These are phyloP conservation scores for Actinemys pallida DNA, from an alignment of 2,113 vertebrate species.

Conservation along the genomic window DNA sequence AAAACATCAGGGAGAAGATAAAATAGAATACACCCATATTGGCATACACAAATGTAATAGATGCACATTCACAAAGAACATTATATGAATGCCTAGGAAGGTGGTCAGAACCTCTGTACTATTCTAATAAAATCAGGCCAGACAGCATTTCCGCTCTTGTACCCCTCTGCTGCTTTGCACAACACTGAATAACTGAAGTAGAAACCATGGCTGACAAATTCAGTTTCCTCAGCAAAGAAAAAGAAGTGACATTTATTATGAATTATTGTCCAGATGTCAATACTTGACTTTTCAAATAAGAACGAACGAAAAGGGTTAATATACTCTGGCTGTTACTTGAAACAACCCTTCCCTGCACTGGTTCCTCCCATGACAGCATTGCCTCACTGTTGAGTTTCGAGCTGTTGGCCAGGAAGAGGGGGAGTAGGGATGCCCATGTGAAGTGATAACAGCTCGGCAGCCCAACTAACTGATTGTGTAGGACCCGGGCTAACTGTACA, in stretches of 20 bases:
- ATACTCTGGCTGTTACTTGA: background rate
- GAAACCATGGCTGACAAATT: background rate
- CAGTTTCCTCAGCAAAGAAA: background rate
- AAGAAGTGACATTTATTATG: background rate
- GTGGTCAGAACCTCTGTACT: rapidly evolving
- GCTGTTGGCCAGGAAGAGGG: background rate
- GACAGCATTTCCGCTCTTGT: rapidly evolving
- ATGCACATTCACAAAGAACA: rapidly evolving
- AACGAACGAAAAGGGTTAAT: background rate
- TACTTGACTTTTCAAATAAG: background rate
- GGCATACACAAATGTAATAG: rapidly evolving
- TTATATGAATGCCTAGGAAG: background rate
- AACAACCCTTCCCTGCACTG: background rate
- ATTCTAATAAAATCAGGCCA: rapidly evolving
- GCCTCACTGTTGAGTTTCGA: background rate
- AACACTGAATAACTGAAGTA: rapidly evolving
- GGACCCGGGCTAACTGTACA: background rate
- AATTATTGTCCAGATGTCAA: background rate
- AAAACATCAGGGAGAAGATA: background rate
- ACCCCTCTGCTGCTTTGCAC: background rate
- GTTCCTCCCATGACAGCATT: background rate
- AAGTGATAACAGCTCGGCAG: background rate
- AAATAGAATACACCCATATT: rapidly evolving
- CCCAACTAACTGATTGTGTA: background rate
- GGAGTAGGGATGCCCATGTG: background rate